A percentile compares a stretch with the other conserved stretches of the same genome.
Conservation (phyloP, 1,140 invertebrate genomes). For the Ceratitis capitata region DNA sequence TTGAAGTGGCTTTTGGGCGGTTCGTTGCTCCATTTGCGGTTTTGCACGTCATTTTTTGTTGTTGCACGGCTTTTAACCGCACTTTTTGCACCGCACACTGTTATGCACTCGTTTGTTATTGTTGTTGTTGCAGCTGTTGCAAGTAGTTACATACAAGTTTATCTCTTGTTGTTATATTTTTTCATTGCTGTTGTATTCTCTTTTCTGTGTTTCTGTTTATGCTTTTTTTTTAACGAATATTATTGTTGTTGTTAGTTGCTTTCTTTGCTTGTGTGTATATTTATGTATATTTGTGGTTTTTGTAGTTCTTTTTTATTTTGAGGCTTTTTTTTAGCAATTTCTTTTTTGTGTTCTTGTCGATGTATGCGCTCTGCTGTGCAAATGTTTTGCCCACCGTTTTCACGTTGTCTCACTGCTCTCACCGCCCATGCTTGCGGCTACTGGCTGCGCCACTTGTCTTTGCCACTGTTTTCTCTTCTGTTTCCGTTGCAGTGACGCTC, state of each 20-base stretch:
- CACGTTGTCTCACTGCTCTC: background rate
- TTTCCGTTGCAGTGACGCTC: background rate
- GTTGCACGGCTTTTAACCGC: slow-evolving; percentile 22
- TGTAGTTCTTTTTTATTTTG: background rate
- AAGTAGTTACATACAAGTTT: no score
- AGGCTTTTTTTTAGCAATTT: no score
- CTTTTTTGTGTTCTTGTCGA: background rate
- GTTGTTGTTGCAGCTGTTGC: background rate
- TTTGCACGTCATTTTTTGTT: background rate
- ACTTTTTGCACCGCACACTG: slow-evolving; percentile 28
- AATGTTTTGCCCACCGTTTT: background rate
- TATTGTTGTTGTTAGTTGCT: background rate
- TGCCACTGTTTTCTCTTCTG: background rate
- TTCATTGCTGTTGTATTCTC: background rate
- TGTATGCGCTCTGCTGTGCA: background rate
- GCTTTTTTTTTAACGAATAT: background rate
- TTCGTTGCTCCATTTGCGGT: slow-evolving; percentile 32
- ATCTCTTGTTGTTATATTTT: background rate
- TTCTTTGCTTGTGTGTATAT: background rate
- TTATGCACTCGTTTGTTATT: background rate
- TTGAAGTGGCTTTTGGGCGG: slow-evolving; percentile 12
- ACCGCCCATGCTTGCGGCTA: background rate
- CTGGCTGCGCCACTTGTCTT: slow-evolving; percentile 2
- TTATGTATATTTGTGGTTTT: background rate
- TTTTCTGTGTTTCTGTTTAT: background rate